Base-by-base conservation (phyloP, 2,113 vertebrate genomes). In the Casuarius casuarius region DNA sequence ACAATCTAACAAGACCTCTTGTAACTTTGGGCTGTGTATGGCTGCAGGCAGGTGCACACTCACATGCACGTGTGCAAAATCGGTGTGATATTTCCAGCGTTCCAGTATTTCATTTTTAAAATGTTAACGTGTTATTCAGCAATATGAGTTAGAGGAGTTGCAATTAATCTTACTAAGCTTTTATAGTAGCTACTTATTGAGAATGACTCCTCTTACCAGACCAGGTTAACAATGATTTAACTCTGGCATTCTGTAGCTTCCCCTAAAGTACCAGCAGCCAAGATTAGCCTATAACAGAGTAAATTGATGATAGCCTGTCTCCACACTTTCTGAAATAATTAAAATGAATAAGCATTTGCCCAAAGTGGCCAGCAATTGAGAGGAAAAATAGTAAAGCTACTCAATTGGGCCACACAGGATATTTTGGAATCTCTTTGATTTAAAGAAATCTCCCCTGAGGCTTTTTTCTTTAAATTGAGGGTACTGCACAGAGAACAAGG, bases 261-360 rank as follows among this genome's bases (percentile, higher is more conserved):
- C 8, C 14, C 23, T 75, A 40, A 80, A 80, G 51, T 25, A 48
- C 3, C 12, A 8, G 12, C 67, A 63, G 58, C 38, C n/a, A 75
- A 54, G 51, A 67, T 40, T 48, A 84, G 25, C 16, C 42, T 35
- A 35, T 38, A 56, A 35, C 35, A 65, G 35, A 65, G 62, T 15
- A 48, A 49, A 40, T 0, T 29, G 22, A 14, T 29, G 22, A 14
- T 40, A 58, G 15, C 26, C 3, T 29, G 1, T 21, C 0, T 1
- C 25, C 22, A 48, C 0, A 8, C 38, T 78, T 92, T 54, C 56
- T 84, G 28, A 84, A 76, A n/a, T 76, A 73, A 6, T 81, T 93
- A 35, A 91, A 83, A 59, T n/a, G 7, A 12, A 7, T 65, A 76
- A 90, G 8, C 77, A 54, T 42, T 82, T 90, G 54, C 14, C 67